A percentile compares a stretch with the other conserved stretches of the same genome.
Conservation (phyloP, 2,888 invertebrate genomes). For the Epiblema foenella region DNA sequence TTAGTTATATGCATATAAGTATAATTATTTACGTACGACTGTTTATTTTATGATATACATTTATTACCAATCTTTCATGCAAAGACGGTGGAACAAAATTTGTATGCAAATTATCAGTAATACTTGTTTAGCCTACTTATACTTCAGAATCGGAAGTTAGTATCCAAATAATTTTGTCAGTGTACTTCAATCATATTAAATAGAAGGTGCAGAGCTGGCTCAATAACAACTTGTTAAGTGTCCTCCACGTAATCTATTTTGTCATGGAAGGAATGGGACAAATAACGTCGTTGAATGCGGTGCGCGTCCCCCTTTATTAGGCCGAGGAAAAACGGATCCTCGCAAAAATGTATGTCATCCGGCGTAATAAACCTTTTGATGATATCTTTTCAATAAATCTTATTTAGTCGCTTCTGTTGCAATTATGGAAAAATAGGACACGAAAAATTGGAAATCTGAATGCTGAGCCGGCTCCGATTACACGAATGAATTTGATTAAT, state of each 20-base stretch:
- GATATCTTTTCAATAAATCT: constrained; percentile 32
- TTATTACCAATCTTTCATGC: too few species aligned
- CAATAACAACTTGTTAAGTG: constrained; percentile 42
- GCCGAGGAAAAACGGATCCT: constrained; percentile 41
- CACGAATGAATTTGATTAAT: constrained; percentile 55
- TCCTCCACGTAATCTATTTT: constrained; percentile 57
- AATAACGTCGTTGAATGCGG: constrained; percentile 55
- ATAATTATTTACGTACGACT: too few species aligned
- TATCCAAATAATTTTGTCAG: constrained; percentile 22
- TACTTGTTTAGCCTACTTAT: too few species aligned
- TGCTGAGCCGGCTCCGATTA: constrained; percentile 50
- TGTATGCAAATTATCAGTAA: too few species aligned
- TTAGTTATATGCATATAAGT: too few species aligned
- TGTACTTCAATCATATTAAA: constrained; percentile 38
- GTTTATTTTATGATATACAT: too few species aligned
- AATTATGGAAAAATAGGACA: constrained; percentile 33
- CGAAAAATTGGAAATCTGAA: constrained; percentile 49
- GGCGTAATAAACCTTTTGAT: constrained; percentile 31
- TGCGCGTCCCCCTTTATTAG: constrained; percentile 53
- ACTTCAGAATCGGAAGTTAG: too few species aligned
- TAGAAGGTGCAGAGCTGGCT: constrained; percentile 26
- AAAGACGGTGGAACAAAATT: too few species aligned
- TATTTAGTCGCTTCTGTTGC: constrained; percentile 12
- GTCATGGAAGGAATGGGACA: constrained; percentile 51
- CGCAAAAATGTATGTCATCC: constrained; percentile 33